phyloP scores from a whole-genome alignment of 2,797 vertebrate genomes.

The Hyperoplus lanceolatus region DNA sequence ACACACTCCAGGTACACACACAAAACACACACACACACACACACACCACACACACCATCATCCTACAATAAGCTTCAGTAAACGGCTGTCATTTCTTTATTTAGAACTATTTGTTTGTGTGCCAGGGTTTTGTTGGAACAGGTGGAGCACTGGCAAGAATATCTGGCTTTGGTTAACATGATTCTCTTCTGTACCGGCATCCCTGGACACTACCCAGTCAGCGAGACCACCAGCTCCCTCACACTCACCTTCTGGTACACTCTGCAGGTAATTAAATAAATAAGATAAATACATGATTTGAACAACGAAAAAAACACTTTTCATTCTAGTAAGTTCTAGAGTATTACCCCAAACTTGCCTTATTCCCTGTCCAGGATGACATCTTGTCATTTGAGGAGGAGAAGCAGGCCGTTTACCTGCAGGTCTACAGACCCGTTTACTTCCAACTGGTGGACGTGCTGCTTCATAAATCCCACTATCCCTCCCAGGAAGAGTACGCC shows the following conservation, averaged over 20 bases:
- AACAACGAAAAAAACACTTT: not conserved
- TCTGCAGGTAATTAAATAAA: conserved; percentile 87
- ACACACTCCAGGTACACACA: conserved; percentile 93
- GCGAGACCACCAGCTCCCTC: conserved; percentile 96
- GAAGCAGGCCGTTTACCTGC: conserved; percentile 94
- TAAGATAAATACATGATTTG: not conserved
- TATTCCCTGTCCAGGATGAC: conserved; percentile 88
- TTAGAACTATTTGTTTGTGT: conserved; percentile 33
- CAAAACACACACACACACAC: not conserved
- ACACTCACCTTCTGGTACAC: conserved; percentile 99
- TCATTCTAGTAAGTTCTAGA: not conserved
- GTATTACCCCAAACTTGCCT: not conserved
- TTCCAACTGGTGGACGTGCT: conserved; percentile 97
- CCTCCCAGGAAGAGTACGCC: conserved; percentile 91
- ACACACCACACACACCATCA: not conserved
- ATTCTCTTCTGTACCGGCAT: conserved; percentile 98
- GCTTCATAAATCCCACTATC: conserved; percentile 96
- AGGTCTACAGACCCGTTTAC: conserved; percentile 96
- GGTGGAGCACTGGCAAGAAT: conserved; percentile 96
- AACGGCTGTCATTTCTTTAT: conserved; percentile 19
- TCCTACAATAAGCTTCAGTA: not conserved
- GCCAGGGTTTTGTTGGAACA: conserved; percentile 94
- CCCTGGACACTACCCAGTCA: conserved; percentile 97
- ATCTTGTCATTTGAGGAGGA: conserved; percentile 95
- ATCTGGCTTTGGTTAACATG: conserved; percentile 97